Conservation (phyloP, 2,888 invertebrate genomes). For the Epinotia bilunana region DNA sequence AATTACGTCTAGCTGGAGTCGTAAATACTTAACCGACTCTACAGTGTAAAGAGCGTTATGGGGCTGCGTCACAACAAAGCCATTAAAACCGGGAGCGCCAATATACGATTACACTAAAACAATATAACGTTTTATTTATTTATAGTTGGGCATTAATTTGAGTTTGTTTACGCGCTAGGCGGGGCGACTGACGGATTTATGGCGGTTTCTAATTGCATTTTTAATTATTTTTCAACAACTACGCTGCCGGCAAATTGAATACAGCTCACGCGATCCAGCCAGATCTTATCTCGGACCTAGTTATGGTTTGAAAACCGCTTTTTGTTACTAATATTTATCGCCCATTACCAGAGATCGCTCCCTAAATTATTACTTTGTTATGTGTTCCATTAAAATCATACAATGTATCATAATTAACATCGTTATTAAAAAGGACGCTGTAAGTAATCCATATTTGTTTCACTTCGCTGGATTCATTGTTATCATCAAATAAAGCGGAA, state of each 20-base stretch:
- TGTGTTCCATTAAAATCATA: slow-evolving; percentile 23
- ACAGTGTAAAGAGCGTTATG: slow-evolving; percentile 49
- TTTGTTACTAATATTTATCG: slow-evolving; percentile 43
- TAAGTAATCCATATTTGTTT: slow-evolving; percentile 29
- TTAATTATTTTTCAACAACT: slow-evolving; percentile 81
- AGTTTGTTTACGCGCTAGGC: slow-evolving; percentile 73
- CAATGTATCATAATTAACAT: slow-evolving; percentile 24
- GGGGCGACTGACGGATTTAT: slow-evolving; percentile 78
- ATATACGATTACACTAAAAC: slow-evolving; percentile 57
- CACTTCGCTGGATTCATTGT: slow-evolving; percentile 26
- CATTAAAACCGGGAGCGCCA: slow-evolving; percentile 57
- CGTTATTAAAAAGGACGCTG: slow-evolving; percentile 23
- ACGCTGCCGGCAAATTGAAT: slow-evolving; percentile 78
- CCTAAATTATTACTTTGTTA: slow-evolving; percentile 38
- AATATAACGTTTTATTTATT: slow-evolving; percentile 65
- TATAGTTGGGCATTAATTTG: slow-evolving; percentile 66
- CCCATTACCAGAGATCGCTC: slow-evolving; percentile 29
- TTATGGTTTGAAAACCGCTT: slow-evolving; percentile 45
- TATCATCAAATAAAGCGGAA: slow-evolving; percentile 36
- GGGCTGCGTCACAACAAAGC: slow-evolving; percentile 52
- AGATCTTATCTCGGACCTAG: slow-evolving; percentile 68
- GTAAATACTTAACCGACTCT: slow-evolving; percentile 44
- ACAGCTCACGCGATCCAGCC: slow-evolving; percentile 61
- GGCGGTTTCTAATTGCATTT: slow-evolving; percentile 79
- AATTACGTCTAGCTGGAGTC: slow-evolving; percentile 30